Percentiles rank a stretch among this genome's conserved stretches.
phyloP scores from a whole-genome alignment of 2,888 invertebrate species.

The Operophtera brumata region DNA sequence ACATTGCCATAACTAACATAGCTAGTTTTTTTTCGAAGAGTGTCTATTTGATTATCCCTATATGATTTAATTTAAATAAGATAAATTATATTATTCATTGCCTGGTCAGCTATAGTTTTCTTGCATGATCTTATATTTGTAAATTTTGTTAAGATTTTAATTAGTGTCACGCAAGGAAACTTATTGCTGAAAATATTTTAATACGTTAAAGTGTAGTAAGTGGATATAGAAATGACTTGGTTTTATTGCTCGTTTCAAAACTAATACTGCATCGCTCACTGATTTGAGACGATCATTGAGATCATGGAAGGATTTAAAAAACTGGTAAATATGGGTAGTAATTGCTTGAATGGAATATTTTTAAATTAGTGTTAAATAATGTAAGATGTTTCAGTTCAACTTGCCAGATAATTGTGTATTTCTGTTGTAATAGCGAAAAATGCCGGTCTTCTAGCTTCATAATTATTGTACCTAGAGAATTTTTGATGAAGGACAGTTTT shows the following conservation, averaged over 20 bases:
- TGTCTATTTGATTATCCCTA: too few species aligned
- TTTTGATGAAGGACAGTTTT: not conserved
- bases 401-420: constrained; percentile 19
- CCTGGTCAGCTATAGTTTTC: not conserved
- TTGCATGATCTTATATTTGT: constrained; percentile 6
- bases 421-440: constrained; percentile 11
- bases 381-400: not conserved
- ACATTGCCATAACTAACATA: too few species aligned
- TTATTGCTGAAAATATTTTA: constrained; percentile 14
- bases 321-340: not conserved
- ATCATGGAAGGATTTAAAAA: too few species aligned
- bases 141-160: not conserved
- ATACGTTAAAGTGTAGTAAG: constrained; percentile 5
- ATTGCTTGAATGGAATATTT: not conserved
- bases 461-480: not conserved
- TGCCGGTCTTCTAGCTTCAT: constrained; percentile 9
- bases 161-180: constrained; percentile 6
- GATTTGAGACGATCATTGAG: too few species aligned
- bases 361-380: not conserved
- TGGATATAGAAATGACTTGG: not conserved
- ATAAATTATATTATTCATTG: constrained; percentile 8
- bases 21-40: too few species aligned
- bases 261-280: not conserved
- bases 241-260: not conserved
- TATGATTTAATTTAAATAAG: constrained; percentile 1